phyloP scores from a whole-genome alignment of 35 echinoderm and acorn worm genomes.

The Stichopus chloronotus region DNA sequence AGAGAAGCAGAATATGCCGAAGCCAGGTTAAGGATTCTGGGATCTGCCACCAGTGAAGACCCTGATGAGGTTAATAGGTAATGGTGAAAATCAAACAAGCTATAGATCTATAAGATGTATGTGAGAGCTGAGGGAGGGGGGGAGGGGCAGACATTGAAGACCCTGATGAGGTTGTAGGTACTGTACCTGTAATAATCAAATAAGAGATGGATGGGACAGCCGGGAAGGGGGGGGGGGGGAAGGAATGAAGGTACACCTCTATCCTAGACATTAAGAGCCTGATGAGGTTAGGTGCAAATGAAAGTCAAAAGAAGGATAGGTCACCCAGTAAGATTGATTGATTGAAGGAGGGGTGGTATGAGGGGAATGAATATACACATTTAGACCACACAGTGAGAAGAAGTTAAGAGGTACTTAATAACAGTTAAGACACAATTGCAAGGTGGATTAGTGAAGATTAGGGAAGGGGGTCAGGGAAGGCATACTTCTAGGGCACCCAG shows the following conservation, averaged over 20 bases:
- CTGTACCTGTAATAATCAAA: no score
- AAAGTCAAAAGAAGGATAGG: background rate
- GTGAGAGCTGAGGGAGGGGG: background rate
- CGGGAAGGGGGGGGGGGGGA: background rate
- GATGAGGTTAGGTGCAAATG: background rate
- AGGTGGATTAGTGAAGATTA: background rate
- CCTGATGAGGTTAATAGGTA: slow-evolving; percentile 36
- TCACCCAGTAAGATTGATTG: background rate
- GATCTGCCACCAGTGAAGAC: slow-evolving; percentile 73
- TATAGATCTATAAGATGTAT: background rate
- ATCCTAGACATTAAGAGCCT: background rate
- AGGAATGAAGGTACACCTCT: background rate
- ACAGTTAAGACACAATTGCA: background rate
- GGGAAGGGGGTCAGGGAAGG: background rate
- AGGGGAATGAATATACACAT: background rate
- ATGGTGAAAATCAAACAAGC: background rate
- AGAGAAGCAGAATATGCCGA: slow-evolving; percentile 89
- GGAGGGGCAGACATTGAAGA: background rate
- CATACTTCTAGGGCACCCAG: background rate
- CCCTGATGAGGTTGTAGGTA: background rate
- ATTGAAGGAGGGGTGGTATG: background rate
- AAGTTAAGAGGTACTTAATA: background rate
- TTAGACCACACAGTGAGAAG: background rate
- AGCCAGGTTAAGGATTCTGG: slow-evolving; percentile 86
- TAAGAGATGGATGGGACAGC: no score